Evolutionary conservation across 2,113 vertebrate genomes (phyloP).

Genomic region (Lates calcarifer): DNA sequence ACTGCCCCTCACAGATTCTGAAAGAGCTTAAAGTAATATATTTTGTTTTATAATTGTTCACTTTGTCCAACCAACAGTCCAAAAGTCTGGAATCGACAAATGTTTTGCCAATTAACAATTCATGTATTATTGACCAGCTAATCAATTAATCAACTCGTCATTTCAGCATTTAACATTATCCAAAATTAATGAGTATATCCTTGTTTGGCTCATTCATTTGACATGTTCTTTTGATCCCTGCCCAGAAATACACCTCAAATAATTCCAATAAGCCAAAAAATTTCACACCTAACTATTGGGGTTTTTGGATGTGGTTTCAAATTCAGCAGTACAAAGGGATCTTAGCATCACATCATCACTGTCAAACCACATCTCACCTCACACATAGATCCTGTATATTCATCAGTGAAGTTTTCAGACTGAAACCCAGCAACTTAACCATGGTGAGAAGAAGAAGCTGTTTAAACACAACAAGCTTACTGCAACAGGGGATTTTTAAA

Average conservation of each 20-base stretch:
- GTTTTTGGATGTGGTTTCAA: neutral
- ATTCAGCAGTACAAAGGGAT: neutral
- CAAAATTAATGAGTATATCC: neutral
- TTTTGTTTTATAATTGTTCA: too few relatives aligned
- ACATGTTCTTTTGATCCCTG: neutral
- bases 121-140: too few relatives aligned
- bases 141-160: too few relatives aligned
- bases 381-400: neutral
- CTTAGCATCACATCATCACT: neutral
- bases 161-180: neutral
- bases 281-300: neutral
- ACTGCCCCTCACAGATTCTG: too few relatives aligned
- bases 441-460: conserved; percentile 46
- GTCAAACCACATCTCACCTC: neutral
- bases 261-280: neutral
- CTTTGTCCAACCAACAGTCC: too few relatives aligned
- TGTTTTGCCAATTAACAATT: neutral
- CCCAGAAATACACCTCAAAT: neutral
- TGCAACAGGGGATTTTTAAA: conserved; percentile 58
- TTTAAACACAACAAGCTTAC: conserved; percentile 54
- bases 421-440: conserved; percentile 28
- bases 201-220: neutral
- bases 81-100: neutral
- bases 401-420: conserved; percentile 17
- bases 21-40: too few relatives aligned